These are phyloP conservation scores for Diadumene lineata DNA, from an alignment of 92 coral and sea anemone species.

Conservation along the genomic window DNA sequence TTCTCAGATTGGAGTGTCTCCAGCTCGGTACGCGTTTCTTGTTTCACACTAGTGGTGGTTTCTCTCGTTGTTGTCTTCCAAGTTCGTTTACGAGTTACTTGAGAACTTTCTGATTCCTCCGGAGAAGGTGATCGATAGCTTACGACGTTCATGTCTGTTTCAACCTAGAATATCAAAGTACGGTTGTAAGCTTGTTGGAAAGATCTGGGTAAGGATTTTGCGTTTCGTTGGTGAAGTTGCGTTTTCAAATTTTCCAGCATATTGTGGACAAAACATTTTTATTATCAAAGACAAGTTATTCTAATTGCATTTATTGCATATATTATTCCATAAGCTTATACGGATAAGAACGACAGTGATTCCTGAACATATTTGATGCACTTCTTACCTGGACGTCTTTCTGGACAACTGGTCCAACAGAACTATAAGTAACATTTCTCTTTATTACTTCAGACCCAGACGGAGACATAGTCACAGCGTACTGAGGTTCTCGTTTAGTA, in stretches of 20 bases:
- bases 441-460: constrained; percentile 89
- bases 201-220: too few relatives aligned
- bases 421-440: constrained; percentile 82
- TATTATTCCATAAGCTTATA: too few relatives aligned
- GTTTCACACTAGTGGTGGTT: constrained; percentile 91
- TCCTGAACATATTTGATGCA: too few relatives aligned
- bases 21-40: constrained; percentile 90
- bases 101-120: constrained; percentile 59
- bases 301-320: too few relatives aligned
- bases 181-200: too few relatives aligned
- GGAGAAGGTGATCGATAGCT: constrained; percentile 54
- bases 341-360: too few relatives aligned
- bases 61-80: constrained; percentile 96
- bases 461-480: constrained; percentile 66
- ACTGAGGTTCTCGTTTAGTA: constrained; percentile 71
- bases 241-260: too few relatives aligned
- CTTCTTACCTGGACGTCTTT: constrained; percentile 71
- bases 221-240: background rate
- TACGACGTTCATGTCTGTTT: constrained; percentile 85
- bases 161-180: constrained; percentile 46
- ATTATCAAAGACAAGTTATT: too few relatives aligned
- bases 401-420: constrained; percentile 83
- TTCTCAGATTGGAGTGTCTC: constrained; percentile 85
- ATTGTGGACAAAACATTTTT: too few relatives aligned
- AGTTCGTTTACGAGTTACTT: constrained; percentile 75